These are phyloP conservation scores for Drosophila anomalata DNA, from an alignment of 2,888 invertebrate species.

Conservation along the genomic window DNA sequence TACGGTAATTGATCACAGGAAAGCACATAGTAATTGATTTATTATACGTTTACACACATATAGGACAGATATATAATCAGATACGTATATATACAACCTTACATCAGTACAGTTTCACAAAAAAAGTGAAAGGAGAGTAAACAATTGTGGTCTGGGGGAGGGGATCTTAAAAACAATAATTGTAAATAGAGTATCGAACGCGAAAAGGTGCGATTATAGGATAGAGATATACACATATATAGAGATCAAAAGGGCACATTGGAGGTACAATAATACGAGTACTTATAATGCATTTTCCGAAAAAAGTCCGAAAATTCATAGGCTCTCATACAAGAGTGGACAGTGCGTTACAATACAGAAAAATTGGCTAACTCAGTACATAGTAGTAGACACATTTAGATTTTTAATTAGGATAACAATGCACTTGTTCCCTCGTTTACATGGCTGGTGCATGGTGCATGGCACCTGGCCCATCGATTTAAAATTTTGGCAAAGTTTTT, in stretches of 20 bases:
- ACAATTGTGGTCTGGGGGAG: conserved; percentile 5
- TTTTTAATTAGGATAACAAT: conserved; percentile 40
- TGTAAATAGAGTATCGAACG: conserved; percentile 13
- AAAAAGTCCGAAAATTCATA: conserved; percentile 28
- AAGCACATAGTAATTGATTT: conserved; percentile 66
- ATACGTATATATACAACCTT: conserved; percentile 37
- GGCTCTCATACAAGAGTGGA: conserved; percentile 35
- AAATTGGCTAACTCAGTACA: conserved; percentile 20
- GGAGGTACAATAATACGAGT: conserved; percentile 28
- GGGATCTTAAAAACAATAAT: conserved; percentile 11
- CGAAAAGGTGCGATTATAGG: conserved; percentile 39
- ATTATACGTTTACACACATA: conserved; percentile 54
- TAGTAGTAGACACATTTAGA: conserved; percentile 28
- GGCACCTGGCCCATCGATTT: conserved; percentile 31
- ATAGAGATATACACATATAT: conserved; percentile 17
- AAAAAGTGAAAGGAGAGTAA: conserved; percentile 33
- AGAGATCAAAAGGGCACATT: conserved; percentile 24
- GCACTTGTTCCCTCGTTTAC: conserved; percentile 39
- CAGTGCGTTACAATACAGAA: conserved; percentile 43
- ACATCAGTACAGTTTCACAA: conserved; percentile 50
- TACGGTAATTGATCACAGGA: conserved; percentile 69
- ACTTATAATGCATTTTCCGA: conserved; percentile 26
- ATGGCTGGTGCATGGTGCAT: conserved; percentile 12
- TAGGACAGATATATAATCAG: conserved; percentile 34
- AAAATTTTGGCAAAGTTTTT: conserved; percentile 81